A percentile compares a stretch with the other conserved stretches of the same genome.
phyloP scores from a whole-genome alignment of 2,888 invertebrate species.

The Scrobipalpa costella region DNA sequence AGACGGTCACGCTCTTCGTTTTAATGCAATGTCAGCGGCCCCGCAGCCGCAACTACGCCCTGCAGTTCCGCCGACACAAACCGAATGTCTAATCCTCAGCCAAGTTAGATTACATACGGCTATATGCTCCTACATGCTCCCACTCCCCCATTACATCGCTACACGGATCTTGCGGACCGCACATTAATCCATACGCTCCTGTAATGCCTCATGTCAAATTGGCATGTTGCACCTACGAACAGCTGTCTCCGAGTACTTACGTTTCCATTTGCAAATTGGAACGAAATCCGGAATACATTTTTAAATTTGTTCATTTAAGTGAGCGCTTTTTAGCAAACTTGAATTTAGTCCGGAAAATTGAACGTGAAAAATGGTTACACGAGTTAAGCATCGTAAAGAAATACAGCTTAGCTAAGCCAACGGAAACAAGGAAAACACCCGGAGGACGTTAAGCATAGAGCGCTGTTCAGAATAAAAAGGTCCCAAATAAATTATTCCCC shows the following conservation, averaged over 20 bases:
- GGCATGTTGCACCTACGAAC: conserved; percentile 13
- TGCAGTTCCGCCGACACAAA: conserved; percentile 34
- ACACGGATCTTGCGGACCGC: conserved; percentile 1
- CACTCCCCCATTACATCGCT: conserved; percentile 1
- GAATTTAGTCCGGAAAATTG: conserved; percentile 2
- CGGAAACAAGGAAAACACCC: conserved; percentile 53
- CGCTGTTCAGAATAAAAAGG: conserved; percentile 65
- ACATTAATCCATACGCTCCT: conserved; percentile 17
- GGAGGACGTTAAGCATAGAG: conserved; percentile 58
- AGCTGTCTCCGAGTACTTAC: conserved; percentile 9
- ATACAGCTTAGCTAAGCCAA: conserved; percentile 28
- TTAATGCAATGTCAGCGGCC: conserved; percentile 67
- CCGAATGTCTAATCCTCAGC: conserved; percentile 38
- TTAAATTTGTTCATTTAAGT: background rate
- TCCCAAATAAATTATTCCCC: conserved; percentile 74
- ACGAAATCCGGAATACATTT: background rate
- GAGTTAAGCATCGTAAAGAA: conserved; percentile 22
- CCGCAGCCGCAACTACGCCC: conserved; percentile 29
- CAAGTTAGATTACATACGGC: conserved; percentile 39
- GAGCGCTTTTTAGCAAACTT: background rate
- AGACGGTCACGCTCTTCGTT: conserved; percentile 71
- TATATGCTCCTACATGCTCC: conserved; percentile 12
- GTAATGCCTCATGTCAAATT: conserved; percentile 20
- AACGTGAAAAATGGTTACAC: conserved; percentile 23
- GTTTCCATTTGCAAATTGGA: conserved; percentile 18